A percentile compares a stretch with the other conserved stretches of the same genome.
These are phyloP conservation scores for Otis tarda DNA, from an alignment of 2,113 vertebrate genomes.

Conservation along the genomic window DNA sequence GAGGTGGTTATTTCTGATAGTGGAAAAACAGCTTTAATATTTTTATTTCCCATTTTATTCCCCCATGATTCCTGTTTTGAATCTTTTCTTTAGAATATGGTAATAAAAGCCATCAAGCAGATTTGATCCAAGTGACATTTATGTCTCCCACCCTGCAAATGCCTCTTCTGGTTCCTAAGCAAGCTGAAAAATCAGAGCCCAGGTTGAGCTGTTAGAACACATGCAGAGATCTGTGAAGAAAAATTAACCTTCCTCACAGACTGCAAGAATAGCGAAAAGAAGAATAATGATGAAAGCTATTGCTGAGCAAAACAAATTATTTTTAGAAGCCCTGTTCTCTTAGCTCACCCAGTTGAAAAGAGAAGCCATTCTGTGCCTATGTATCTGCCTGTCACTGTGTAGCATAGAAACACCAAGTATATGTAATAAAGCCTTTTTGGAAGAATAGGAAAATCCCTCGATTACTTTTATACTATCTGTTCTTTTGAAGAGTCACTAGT, in stretches of 20 bases:
- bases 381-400: background rate
- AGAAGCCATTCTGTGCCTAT: background rate
- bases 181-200: background rate
- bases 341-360: background rate
- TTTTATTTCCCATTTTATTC: background rate
- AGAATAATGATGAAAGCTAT: background rate
- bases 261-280: background rate
- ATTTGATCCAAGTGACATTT: background rate
- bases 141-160: background rate
- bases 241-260: background rate
- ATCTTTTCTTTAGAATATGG: background rate
- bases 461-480: background rate
- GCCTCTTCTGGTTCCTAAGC: background rate
- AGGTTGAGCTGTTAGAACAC: background rate
- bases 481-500: background rate
- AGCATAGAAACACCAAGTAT: background rate
- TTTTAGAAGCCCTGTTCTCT: slow-evolving; percentile 20
- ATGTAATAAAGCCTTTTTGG: background rate
- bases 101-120: background rate
- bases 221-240: background rate
- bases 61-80: background rate
- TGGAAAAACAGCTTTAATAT: background rate
- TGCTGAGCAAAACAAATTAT: slow-evolving; percentile 11
- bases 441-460: background rate
- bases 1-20: background rate